Conservation (phyloP, 2,888 invertebrate genomes). For the Gari tellinella region DNA sequence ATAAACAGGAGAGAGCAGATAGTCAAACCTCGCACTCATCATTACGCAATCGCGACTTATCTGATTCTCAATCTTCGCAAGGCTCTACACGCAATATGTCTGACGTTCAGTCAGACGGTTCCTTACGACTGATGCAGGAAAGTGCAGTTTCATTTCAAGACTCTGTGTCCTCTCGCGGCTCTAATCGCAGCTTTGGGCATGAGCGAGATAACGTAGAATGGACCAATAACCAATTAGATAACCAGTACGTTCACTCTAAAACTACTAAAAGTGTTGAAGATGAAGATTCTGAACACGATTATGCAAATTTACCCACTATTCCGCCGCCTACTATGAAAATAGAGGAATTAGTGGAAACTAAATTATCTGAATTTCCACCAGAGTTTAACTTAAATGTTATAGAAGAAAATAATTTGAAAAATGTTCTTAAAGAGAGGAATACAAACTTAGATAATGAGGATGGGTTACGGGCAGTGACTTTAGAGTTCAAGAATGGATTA, state of each 20-base stretch:
- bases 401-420: slow-evolving; percentile 54
- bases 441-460: slow-evolving; percentile 49
- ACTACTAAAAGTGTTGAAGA: slow-evolving; percentile 23
- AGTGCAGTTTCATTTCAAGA: slow-evolving; percentile 75
- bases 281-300: slow-evolving; percentile 78
- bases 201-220: slow-evolving; percentile 52
- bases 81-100: slow-evolving; percentile 86
- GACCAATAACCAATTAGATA: slow-evolving; percentile 60
- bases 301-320: slow-evolving; percentile 77
- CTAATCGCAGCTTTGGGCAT: slow-evolving; percentile 58
- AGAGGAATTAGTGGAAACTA: slow-evolving; percentile 39
- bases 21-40: slow-evolving; percentile 74
- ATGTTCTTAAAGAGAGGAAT: slow-evolving; percentile 56
- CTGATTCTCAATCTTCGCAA: slow-evolving; percentile 85
- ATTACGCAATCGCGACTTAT: slow-evolving; percentile 72
- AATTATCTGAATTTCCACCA: slow-evolving; percentile 28
- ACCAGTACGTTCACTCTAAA: slow-evolving; percentile 51
- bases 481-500: slow-evolving; percentile 40
- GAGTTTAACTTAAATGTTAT: slow-evolving; percentile 47
- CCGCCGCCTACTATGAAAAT: slow-evolving; percentile 59
- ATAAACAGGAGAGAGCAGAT: slow-evolving; percentile 69
- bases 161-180: slow-evolving; percentile 72
- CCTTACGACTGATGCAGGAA: slow-evolving; percentile 77
- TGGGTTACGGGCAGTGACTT: slow-evolving; percentile 11
- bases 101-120: slow-evolving; percentile 81